A percentile compares a stretch with the other conserved stretches of the same genome.
Evolutionary conservation across 53 echinoderm and acorn worm genomes (phyloP).

Genomic region (Luidia sarsii): DNA sequence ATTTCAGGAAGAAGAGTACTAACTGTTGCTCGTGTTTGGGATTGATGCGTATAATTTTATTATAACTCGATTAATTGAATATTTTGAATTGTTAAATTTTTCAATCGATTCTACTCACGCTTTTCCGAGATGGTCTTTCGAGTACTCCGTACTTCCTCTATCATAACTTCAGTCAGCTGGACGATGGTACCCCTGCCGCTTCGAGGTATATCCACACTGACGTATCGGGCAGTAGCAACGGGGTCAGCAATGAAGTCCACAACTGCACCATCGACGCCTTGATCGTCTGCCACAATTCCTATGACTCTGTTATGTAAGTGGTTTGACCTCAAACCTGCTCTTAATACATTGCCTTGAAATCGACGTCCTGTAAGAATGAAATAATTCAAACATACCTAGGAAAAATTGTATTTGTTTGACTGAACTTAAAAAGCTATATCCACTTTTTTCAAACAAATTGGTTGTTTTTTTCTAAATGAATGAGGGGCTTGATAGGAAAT

Average conservation of each 20-base stretch:
- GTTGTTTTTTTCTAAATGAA: no score
- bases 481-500: no score
- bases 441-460: no score
- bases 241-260: neutral
- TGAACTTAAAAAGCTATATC: no score
- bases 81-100: no score
- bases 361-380: neutral
- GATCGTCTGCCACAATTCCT: neutral
- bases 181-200: neutral
- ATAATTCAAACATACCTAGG: no score
- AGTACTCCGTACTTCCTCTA: neutral
- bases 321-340: neutral
- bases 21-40: neutral
- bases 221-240: neutral
- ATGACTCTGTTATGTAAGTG: neutral
- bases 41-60: neutral
- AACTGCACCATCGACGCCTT: neutral
- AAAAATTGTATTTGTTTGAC: no score
- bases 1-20: no score
- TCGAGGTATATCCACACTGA: neutral
- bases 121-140: neutral
- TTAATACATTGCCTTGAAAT: neutral
- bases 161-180: constrained; percentile 2
- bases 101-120: neutral
- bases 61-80: neutral